Percentiles rank a stretch among this genome's conserved stretches.
These are phyloP conservation scores for Drosophila varians DNA, from an alignment of 1,140 invertebrate species.

Conservation along the genomic window DNA sequence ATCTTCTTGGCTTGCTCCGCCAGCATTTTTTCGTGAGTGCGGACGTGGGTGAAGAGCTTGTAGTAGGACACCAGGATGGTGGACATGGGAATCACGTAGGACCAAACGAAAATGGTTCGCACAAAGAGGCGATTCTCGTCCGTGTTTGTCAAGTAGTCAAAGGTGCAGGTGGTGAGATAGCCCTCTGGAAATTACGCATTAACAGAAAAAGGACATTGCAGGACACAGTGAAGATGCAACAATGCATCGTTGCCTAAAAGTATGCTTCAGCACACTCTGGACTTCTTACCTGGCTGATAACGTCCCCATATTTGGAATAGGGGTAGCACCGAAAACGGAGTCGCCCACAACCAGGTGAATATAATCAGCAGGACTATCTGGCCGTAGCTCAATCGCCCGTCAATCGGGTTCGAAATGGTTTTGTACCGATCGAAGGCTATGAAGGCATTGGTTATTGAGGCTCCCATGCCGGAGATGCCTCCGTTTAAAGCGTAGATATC, in stretches of 20 bases:
- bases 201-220: neutral
- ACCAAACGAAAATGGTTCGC: conserved; percentile 88
- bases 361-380: conserved; percentile 87
- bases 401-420: conserved; percentile 90
- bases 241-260: neutral
- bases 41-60: conserved; percentile 87
- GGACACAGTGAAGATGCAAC: neutral
- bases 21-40: conserved; percentile 91
- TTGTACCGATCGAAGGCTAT: conserved; percentile 90
- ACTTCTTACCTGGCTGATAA: conserved; percentile 87
- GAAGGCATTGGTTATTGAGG: conserved; percentile 89
- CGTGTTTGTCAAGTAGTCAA: conserved; percentile 89
- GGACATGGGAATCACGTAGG: conserved; percentile 88
- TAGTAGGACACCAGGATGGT: conserved; percentile 89
- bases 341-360: conserved; percentile 89
- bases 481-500: conserved; percentile 88
- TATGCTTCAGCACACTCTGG: neutral
- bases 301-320: conserved; percentile 87
- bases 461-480: conserved; percentile 88
- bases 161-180: conserved; percentile 90
- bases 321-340: conserved; percentile 89
- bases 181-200: conserved; percentile 85
- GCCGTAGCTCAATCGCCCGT: conserved; percentile 87
- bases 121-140: conserved; percentile 89
- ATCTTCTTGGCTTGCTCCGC: conserved; percentile 91